Evolutionary conservation across 2,888 invertebrate genomes (phyloP), one percentile per base, ranked within the genome.

Genomic region (Rhopalosiphum nymphaeae): DNA sequence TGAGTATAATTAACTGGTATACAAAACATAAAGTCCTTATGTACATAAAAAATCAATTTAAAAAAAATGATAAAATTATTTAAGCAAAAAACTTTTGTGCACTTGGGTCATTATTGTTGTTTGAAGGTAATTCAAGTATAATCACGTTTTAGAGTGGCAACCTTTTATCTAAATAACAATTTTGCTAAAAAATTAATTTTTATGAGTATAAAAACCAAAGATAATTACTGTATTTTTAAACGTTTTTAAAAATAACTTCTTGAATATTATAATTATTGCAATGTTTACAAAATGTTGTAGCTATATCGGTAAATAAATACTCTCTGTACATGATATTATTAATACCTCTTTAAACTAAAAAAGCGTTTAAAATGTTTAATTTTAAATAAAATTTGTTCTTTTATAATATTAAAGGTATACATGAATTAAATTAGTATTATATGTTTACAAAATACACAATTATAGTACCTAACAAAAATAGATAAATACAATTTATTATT

Each of bases 1-100:
- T 85, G 61, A 89, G 89, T 84, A 78, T 78, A 93, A 89, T 93
- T 93, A 42, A 93, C 84, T 93, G 84, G 56, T 46, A 44, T 46
- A 56, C 84, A 56, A 78, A 93, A 84, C 85, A 85, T 93, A 26
- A 84, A 84, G 88, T 89, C 36, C 89, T 89, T 89, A 21, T 78
- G 78, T 89, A 88, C 92, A 88, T 88, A 92, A 93, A 92, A 92
- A 93, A 78, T 78, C 53, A 88, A 92, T 53, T 53, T 5, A 67
- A 67, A 87, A 91, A 91, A 92, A 91, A 87, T 42, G 16, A 42
- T 36, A 87, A 87, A 49, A 88, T 88, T 42, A 42, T 67, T 53
- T 53, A 88, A 92, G 89, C 92, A 78, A 89, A 67, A 92, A 53
- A 25, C 42, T 29, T 44, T 67, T 9, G 42, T 88, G n/a, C 61